phyloP scores from a whole-genome alignment of 2,113 vertebrate species.

The Pollachius pollachius region DNA sequence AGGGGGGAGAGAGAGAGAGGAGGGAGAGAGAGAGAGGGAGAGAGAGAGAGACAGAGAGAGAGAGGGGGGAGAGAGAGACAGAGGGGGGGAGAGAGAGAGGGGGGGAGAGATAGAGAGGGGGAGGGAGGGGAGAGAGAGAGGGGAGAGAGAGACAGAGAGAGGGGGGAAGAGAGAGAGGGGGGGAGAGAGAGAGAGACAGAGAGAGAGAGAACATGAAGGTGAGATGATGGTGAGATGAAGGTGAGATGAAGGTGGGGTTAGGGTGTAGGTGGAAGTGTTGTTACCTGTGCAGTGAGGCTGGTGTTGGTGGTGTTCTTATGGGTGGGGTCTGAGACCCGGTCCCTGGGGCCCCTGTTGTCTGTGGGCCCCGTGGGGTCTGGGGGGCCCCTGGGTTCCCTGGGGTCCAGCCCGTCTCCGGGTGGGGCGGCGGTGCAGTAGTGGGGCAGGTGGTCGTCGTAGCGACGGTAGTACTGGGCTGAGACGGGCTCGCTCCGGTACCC shows the following conservation, averaged over 20 bases:
- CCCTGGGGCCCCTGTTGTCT: too few species aligned
- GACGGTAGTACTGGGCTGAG: constrained; percentile 73
- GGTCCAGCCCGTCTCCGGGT: background rate
- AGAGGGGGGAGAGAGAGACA: too few species aligned
- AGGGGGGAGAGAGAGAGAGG: too few species aligned
- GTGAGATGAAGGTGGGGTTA: background rate
- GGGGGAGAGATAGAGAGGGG: too few species aligned
- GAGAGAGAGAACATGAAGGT: constrained; percentile 1
- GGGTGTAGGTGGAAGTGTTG: background rate
- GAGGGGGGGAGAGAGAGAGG: too few species aligned
- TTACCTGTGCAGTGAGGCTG: constrained; percentile 81
- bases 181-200: constrained; percentile 68
- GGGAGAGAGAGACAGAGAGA: too few species aligned
- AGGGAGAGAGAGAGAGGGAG: too few species aligned
- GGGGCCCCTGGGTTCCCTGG: background rate
- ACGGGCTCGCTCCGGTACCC: constrained; percentile 77
- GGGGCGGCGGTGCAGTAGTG: constrained; percentile 34
- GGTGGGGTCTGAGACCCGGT: constrained; percentile 65
- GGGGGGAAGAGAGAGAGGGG: too few species aligned
- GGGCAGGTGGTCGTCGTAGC: constrained; percentile 65
- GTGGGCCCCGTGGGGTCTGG: constrained; percentile 61
- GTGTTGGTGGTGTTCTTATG: constrained; percentile 67
- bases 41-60: too few species aligned
- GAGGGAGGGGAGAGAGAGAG: too few species aligned
- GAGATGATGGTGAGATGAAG: background rate